These are phyloP conservation scores for Eucriotettix oculatus DNA, from an alignment of 2,888 invertebrate genomes.

Conservation along the genomic window DNA sequence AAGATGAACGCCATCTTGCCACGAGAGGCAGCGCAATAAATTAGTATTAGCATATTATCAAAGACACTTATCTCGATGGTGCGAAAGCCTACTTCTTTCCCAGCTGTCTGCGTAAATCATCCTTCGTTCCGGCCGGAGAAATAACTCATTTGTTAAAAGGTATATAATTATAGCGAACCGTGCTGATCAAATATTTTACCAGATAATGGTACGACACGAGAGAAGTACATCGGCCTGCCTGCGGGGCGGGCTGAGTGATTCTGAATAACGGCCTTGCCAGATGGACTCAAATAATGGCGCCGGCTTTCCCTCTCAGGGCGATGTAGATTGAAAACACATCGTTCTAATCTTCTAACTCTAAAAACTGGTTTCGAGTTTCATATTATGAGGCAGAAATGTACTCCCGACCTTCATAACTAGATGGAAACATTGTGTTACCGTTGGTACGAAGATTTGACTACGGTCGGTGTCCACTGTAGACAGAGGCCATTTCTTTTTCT, in stretches of 20 bases:
- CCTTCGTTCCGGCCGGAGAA: conserved; percentile 18
- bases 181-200: conserved; percentile 13
- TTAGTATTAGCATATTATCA: conserved; percentile 25
- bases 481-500: too few relatives aligned
- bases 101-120: conserved; percentile 18
- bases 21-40: conserved; percentile 14
- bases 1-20: conserved; percentile 8
- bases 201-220: conserved; percentile 10
- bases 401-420: too few relatives aligned
- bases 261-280: not conserved
- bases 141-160: conserved; percentile 24
- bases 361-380: too few relatives aligned
- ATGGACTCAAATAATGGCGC: not conserved
- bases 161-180: conserved; percentile 20
- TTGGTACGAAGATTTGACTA: too few relatives aligned
- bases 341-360: too few relatives aligned
- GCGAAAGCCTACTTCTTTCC: conserved; percentile 7
- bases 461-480: too few relatives aligned
- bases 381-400: too few relatives aligned
- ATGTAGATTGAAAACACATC: too few relatives aligned
- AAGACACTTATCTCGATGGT: conserved; percentile 19
- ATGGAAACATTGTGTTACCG: too few relatives aligned
- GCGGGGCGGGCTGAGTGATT: not conserved
- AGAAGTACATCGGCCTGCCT: conserved; percentile 3
- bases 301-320: too few relatives aligned